These are phyloP conservation scores for Nansenia antarctica DNA, from an alignment of 2,113 vertebrate species.

Conservation along the genomic window DNA sequence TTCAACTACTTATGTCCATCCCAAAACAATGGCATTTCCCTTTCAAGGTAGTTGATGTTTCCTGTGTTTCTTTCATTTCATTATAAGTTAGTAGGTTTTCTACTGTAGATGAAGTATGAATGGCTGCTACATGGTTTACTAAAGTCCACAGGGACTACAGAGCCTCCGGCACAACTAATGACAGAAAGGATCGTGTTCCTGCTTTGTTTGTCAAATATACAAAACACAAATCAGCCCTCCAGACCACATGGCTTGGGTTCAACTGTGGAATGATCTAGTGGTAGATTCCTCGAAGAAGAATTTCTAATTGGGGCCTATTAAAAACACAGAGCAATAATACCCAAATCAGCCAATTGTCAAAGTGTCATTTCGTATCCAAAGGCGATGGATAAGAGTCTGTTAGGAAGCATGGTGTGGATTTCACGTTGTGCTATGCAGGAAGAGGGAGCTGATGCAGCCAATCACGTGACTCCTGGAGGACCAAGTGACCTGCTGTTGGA, in stretches of 20 bases:
- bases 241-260: background rate
- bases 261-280: constrained; percentile 35
- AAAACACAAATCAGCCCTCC: background rate
- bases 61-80: background rate
- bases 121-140: background rate
- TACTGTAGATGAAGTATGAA: background rate
- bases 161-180: background rate
- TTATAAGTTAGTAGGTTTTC: background rate
- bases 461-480: constrained; percentile 5
- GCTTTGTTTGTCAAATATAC: background rate
- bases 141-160: background rate
- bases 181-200: background rate
- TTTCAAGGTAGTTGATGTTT: background rate
- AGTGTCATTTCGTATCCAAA: background rate
- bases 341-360: background rate
- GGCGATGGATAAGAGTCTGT: constrained; percentile 5
- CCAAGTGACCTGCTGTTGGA: constrained; percentile 6
- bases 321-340: background rate
- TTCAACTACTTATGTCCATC: background rate
- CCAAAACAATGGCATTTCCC: too few species aligned
- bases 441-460: background rate
- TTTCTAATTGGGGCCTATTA: background rate
- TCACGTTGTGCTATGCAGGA: constrained; percentile 16
- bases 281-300: constrained; percentile 1
- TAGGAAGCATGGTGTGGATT: constrained; percentile 13